Conservation (phyloP, 2,888 invertebrate species). For the Drosophila longiperda region DNA sequence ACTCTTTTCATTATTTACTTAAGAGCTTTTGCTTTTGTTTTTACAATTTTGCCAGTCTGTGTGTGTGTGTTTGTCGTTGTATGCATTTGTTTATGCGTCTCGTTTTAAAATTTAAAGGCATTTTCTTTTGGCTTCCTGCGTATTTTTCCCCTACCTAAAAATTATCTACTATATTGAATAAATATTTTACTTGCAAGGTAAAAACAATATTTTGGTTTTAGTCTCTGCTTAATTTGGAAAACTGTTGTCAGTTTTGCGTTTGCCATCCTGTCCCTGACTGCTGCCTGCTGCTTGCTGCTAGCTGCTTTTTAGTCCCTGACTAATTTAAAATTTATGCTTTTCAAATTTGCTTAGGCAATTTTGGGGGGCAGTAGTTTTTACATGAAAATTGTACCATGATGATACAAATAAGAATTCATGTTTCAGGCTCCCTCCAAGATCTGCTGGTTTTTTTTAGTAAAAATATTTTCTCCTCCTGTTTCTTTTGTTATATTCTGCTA, state of each 20-base stretch:
- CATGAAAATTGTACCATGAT: conserved; percentile 38
- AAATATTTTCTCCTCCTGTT: not conserved
- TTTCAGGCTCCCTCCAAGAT: conserved; percentile 4
- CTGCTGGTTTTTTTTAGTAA: not conserved
- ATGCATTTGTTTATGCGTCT: conserved; percentile 80
- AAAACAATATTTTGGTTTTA: conserved; percentile 78
- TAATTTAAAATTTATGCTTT: conserved; percentile 76
- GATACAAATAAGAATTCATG: conserved; percentile 13
- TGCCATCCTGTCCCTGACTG: conserved; percentile 25
- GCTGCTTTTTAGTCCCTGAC: conserved; percentile 30
- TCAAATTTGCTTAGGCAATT: conserved; percentile 52
- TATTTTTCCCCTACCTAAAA: conserved; percentile 15
- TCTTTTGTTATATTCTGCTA: conserved; percentile 6
- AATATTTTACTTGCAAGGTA: conserved; percentile 81
- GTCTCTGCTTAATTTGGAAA: conserved; percentile 70
- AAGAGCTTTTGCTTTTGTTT: conserved; percentile 64
- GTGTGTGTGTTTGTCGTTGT: conserved; percentile 37
- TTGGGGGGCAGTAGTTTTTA: conserved; percentile 42
- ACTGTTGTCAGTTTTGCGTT: conserved; percentile 23
- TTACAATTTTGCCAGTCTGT: conserved; percentile 23
- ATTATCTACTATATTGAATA: conserved; percentile 74
- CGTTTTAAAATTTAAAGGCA: conserved; percentile 80
- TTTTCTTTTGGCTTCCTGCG: conserved; percentile 51
- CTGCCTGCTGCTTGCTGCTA: conserved; percentile 1
- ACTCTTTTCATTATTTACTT: conserved; percentile 72